Conservation (phyloP, 2,113 vertebrate genomes). For the Passer domesticus region DNA sequence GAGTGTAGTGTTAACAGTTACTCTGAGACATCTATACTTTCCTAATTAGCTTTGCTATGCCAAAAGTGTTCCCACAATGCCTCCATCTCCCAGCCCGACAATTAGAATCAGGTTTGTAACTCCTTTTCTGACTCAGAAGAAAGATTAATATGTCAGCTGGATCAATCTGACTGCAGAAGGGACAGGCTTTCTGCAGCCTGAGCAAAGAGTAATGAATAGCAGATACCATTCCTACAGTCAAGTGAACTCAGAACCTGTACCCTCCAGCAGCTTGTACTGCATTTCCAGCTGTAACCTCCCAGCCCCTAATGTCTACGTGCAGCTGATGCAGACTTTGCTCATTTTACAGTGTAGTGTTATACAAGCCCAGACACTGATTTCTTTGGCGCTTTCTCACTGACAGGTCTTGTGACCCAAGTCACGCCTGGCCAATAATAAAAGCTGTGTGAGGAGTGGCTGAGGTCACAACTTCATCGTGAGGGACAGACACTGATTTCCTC, state of each 20-base stretch:
- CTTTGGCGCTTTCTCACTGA: not conserved
- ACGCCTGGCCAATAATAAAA: not conserved
- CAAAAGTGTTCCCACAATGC: not conserved
- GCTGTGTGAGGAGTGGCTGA: not conserved
- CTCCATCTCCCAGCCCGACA: not conserved
- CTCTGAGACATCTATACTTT: not conserved
- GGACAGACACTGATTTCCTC: not conserved
- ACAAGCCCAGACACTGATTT: not conserved
- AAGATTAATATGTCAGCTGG: not conserved
- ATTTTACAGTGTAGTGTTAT: not conserved
- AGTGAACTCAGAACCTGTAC: not conserved
- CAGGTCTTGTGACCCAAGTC: not conserved
- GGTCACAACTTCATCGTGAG: accelerated
- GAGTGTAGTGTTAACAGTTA: not conserved
- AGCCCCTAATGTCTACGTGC: not conserved
- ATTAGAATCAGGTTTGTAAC: not conserved
- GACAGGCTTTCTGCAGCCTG: not conserved
- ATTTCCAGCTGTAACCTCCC: not conserved
- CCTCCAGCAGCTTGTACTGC: not conserved
- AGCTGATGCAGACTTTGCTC: not conserved
- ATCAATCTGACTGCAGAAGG: not conserved
- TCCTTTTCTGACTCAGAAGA: not conserved
- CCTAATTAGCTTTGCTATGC: not conserved
- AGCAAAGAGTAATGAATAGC: not conserved
- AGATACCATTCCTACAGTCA: not conserved